These are phyloP conservation scores for Lynx canadensis DNA, from an alignment of 2,113 vertebrate species.

Conservation along the genomic window DNA sequence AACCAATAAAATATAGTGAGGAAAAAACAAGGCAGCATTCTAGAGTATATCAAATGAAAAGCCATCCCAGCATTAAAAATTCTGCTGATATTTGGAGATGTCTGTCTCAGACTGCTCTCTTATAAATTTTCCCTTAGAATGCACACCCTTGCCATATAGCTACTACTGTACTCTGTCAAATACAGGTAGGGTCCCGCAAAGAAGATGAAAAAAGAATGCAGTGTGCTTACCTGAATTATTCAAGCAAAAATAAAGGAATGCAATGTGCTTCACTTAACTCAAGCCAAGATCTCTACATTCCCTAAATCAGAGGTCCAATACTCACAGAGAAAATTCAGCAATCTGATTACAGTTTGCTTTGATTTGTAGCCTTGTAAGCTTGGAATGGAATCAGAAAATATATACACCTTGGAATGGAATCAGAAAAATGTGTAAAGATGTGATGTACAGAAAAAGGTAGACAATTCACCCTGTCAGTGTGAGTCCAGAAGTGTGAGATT, in stretches of 20 bases:
- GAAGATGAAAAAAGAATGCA: neutral
- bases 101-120: neutral
- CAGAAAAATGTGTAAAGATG: neutral
- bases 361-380: neutral
- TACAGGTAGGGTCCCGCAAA: neutral
- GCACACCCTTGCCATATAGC: neutral
- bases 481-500: neutral
- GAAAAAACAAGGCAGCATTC: neutral
- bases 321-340: neutral
- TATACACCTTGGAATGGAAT: neutral
- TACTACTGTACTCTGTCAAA: neutral
- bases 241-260: neutral
- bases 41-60: neutral
- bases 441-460: neutral
- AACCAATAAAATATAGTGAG: slow-evolving; percentile 12
- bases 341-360: neutral
- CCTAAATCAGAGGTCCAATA: neutral
- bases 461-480: neutral
- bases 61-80: neutral
- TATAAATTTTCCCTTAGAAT: neutral
- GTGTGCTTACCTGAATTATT: neutral
- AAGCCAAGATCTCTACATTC: neutral
- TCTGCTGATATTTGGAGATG: neutral
- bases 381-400: neutral
- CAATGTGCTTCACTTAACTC: neutral